Conservation (phyloP, 2,113 vertebrate genomes). For the Aptenodytes forsteri region DNA sequence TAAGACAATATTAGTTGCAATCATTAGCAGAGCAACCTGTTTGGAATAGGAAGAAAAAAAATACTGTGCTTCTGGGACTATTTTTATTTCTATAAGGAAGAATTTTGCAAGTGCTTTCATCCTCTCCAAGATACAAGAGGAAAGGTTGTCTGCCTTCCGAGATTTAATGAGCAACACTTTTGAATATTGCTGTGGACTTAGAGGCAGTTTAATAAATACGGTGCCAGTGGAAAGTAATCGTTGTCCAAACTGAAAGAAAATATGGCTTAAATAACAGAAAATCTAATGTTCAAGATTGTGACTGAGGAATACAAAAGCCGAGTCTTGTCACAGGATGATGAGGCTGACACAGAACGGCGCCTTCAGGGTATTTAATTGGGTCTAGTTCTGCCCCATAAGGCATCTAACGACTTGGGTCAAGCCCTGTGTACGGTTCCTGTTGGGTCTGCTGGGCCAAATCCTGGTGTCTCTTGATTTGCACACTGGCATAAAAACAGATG, state of each 20-base stretch:
- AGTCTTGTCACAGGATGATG: background rate
- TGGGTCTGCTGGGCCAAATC: background rate
- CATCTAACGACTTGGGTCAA: background rate
- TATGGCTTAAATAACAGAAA: background rate
- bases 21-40: background rate
- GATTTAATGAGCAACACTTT: conserved; percentile 23
- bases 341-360: background rate
- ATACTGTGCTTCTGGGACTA: background rate
- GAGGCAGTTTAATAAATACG: background rate
- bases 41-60: background rate
- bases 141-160: background rate
- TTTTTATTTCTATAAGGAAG: background rate
- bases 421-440: background rate
- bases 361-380: background rate
- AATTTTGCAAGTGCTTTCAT: background rate
- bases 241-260: background rate
- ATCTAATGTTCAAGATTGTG: background rate
- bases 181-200: background rate
- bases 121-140: background rate
- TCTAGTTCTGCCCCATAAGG: background rate
- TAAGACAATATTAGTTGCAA: background rate
- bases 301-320: background rate
- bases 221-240: background rate
- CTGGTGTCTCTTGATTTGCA: background rate
- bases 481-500: background rate